These are phyloP conservation scores for Osedax frankpressi DNA, from an alignment of 2,888 invertebrate species.

Conservation along the genomic window DNA sequence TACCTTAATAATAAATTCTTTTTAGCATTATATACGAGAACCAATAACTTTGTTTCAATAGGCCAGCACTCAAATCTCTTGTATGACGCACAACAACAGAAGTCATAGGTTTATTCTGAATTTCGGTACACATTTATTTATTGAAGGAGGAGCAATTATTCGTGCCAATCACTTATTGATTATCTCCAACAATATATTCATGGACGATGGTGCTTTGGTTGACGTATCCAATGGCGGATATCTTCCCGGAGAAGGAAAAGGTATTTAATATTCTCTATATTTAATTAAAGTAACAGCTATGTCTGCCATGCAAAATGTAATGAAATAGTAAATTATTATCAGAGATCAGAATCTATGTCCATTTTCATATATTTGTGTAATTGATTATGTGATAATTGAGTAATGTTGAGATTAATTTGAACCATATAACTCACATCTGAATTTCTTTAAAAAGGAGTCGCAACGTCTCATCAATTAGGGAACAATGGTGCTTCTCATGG, in stretches of 20 bases:
- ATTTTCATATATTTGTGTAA: too few relatives aligned
- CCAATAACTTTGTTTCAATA: too few relatives aligned
- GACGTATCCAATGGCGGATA: slow-evolving; percentile 33
- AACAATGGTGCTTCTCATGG: slow-evolving; percentile 32
- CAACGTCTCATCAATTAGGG: slow-evolving; percentile 28
- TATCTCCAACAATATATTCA: slow-evolving; percentile 28
- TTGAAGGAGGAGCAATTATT: slow-evolving; percentile 33
- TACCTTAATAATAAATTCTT: too few relatives aligned
- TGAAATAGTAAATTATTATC: too few relatives aligned
- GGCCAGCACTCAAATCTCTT: slow-evolving; percentile 31
- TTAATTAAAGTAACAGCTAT: too few relatives aligned
- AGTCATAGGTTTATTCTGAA: slow-evolving; percentile 28
- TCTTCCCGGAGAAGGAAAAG: slow-evolving; percentile 28
- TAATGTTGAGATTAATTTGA: too few relatives aligned
- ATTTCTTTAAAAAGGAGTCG: slow-evolving; percentile 31
- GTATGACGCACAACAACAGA: slow-evolving; percentile 31
- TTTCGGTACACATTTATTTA: slow-evolving; percentile 25
- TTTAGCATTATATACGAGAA: too few relatives aligned
- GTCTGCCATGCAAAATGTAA: too few relatives aligned
- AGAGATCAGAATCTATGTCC: too few relatives aligned
- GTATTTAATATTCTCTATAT: slow-evolving; percentile 22
- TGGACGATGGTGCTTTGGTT: slow-evolving; percentile 34
- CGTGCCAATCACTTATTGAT: slow-evolving; percentile 30
- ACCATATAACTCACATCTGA: too few relatives aligned
- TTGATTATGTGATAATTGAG: too few relatives aligned